phyloP scores from a whole-genome alignment of 2,797 vertebrate genomes.

The Macrochelys suwanniensis region DNA sequence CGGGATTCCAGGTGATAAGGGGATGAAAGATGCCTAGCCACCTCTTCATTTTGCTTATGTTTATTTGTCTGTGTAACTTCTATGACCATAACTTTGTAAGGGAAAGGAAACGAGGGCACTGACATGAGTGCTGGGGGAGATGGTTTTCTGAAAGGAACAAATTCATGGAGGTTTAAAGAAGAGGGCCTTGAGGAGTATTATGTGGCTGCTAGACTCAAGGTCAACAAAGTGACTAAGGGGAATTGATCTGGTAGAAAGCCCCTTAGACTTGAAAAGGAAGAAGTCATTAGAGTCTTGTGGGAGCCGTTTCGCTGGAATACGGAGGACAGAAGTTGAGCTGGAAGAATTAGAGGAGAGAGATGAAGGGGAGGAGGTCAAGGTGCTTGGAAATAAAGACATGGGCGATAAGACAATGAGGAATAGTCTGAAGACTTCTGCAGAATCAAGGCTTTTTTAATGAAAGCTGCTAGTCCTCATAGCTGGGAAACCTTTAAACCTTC shows the following conservation, averaged over 20 bases:
- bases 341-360: background rate
- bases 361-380: background rate
- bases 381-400: background rate
- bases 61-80: background rate
- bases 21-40: background rate
- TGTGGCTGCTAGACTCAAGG: background rate
- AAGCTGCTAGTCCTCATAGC: background rate
- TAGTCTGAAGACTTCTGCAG: background rate
- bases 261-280: background rate
- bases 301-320: background rate
- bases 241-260: background rate
- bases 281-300: background rate
- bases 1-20: slow-evolving; percentile 91
- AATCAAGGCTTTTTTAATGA: background rate
- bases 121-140: background rate
- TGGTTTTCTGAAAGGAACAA: background rate
- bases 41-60: background rate
- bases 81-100: background rate
- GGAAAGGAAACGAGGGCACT: background rate
- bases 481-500: background rate
- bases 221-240: background rate
- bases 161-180: background rate
- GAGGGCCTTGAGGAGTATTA: background rate
- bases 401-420: background rate
- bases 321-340: background rate